phyloP scores from a whole-genome alignment of 1,140 invertebrate species.

The Choristoneura fumiferana region DNA sequence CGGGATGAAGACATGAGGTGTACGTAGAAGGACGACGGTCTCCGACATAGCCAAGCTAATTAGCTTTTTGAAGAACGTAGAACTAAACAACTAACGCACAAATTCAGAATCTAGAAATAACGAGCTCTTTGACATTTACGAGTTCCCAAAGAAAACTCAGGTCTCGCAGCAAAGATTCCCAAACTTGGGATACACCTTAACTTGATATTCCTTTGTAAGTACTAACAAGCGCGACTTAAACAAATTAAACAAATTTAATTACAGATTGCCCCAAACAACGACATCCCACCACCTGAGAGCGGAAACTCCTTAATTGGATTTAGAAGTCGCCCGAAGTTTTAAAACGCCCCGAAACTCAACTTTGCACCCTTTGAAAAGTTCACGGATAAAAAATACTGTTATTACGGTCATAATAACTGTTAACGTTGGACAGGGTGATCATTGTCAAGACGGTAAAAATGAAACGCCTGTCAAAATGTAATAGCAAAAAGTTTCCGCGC shows the following conservation, averaged over 20 bases:
- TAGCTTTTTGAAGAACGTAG: too few species aligned
- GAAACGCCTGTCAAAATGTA: slow-evolving; percentile 29
- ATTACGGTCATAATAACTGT: slow-evolving; percentile 25
- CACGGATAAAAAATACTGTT: slow-evolving; percentile 20
- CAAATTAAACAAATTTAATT: slow-evolving; percentile 34
- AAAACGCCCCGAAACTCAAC: slow-evolving; percentile 25
- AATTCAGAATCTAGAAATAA: too few species aligned
- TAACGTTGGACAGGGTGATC: neutral
- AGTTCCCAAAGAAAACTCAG: neutral
- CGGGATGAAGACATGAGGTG: too few species aligned
- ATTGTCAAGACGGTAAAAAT: neutral
- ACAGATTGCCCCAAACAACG: slow-evolving; percentile 26
- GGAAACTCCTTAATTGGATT: slow-evolving; percentile 27
- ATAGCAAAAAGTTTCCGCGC: slow-evolving; percentile 32
- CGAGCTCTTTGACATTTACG: neutral
- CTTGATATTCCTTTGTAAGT: slow-evolving; percentile 17
- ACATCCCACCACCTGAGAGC: slow-evolving; percentile 21
- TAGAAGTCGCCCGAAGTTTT: slow-evolving; percentile 27
- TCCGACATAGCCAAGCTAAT: too few species aligned
- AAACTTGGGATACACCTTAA: slow-evolving; percentile 20
- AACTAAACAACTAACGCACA: too few species aligned
- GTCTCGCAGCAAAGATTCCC: slow-evolving; percentile 6
- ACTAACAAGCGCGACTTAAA: slow-evolving; percentile 20
- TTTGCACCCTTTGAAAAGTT: slow-evolving; percentile 30
- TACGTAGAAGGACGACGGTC: too few species aligned